phyloP scores from a whole-genome alignment of 1,140 invertebrate genomes.

The Zaprionus nigranus region DNA sequence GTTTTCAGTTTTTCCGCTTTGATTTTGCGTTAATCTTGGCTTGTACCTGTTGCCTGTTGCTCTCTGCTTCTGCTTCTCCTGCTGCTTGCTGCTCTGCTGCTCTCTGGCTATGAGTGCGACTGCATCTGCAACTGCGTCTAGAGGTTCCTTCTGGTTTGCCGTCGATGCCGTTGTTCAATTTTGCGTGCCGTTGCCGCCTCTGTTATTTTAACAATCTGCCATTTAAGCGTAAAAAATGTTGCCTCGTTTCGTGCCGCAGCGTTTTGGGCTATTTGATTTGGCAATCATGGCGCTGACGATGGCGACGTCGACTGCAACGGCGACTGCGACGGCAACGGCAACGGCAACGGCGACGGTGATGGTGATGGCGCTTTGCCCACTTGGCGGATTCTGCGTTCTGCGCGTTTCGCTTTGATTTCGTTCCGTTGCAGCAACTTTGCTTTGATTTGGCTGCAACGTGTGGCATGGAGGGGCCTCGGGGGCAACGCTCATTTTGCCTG shows the following conservation, averaged over 20 bases:
- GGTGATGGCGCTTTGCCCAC: slow-evolving; percentile 58
- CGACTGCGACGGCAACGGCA: too few relatives aligned
- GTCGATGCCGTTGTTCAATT: slow-evolving; percentile 81
- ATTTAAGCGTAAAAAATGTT: slow-evolving; percentile 83
- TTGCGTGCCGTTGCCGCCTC: slow-evolving; percentile 81
- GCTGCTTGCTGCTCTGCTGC: background rate
- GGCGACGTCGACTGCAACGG: slow-evolving; percentile 40
- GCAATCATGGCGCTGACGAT: slow-evolving; percentile 68
- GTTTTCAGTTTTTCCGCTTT: slow-evolving; percentile 77
- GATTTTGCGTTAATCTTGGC: slow-evolving; percentile 80
- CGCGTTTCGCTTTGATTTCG: slow-evolving; percentile 59
- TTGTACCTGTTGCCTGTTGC: slow-evolving; percentile 68
- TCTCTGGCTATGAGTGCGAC: background rate
- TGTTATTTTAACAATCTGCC: slow-evolving; percentile 83
- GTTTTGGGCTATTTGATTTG: slow-evolving; percentile 82
- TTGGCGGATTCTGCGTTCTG: slow-evolving; percentile 66
- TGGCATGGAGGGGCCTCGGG: slow-evolving; percentile 14
- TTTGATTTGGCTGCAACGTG: slow-evolving; percentile 26
- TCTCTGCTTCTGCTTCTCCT: slow-evolving; percentile 7
- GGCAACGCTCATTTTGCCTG: slow-evolving; percentile 25
- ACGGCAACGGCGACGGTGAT: background rate
- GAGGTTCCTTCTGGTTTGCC: slow-evolving; percentile 53
- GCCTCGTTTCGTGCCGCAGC: slow-evolving; percentile 80
- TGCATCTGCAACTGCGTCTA: slow-evolving; percentile 22
- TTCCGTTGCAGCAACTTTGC: slow-evolving; percentile 25